Evolutionary conservation across 1,140 invertebrate species (phyloP), one percentile per base, ranked within the genome.

Genomic region (Ips nitidus): DNA sequence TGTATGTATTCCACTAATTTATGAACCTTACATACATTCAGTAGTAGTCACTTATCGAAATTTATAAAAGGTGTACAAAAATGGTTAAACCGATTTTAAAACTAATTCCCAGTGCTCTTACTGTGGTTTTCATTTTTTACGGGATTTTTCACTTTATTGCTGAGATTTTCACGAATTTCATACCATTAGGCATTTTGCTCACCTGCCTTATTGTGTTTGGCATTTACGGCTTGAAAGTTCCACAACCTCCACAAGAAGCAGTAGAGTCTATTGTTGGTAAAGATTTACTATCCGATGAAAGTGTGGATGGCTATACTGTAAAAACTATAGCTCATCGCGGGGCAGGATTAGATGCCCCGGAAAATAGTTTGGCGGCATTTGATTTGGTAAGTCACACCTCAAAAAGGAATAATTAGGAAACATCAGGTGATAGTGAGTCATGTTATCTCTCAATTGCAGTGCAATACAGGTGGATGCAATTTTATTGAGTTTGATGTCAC

Each of bases 401-500:
- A 22, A 22, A 22, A 22, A 22, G 22, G 22, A 22, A 22, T 22
- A 22, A 22, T 22, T 22, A 22, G 22, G 22, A 22, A 22, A 22
- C 22, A 22, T 22, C 22, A 22, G 22, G 22, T 22, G 22, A 22
- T 22, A 22, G 22, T 22, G 22, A 22, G 22, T 22, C 22, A 22
- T 22, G 22, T 22, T 22, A 22, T 22, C 22, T 22, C 22, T 22
- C 22, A 22, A 22, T 22, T 84, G 56, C 78, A 90, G 89, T 86
- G 86, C 74, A 84, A 86, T 70, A 82, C 84, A 50, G 85, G 85
- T 74, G 88, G 90, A 0, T 90, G 88, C 71, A 84, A 82, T 71
- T 86, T 86, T 39, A 83, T 94, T n/a, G 92, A 94, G 79, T 84
- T 94, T 77, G 92, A 94, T 81, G 81, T 94, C 8, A 79, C 84